Base-by-base conservation (phyloP, 2,888 invertebrate species). In the Tenodera sinensis region DNA sequence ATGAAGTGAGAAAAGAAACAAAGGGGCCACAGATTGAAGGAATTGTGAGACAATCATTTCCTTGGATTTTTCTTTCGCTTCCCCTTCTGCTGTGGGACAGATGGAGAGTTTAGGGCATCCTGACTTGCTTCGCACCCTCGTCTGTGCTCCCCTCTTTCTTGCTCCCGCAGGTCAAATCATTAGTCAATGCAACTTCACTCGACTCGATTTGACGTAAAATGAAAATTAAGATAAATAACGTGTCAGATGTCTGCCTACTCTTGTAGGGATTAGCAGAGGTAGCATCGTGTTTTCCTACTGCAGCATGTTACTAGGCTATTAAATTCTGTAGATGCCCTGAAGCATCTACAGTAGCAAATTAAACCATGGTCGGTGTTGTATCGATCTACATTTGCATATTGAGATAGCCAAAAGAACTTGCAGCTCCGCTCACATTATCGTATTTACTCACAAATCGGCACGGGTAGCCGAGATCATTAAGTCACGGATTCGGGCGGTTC, bases 181-280 rank as follows among this genome's bases (percentile, higher is more conserved):
- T 87, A 87, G 34, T 87, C 34, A 87, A 28, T 71, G 54, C 83
- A 30, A n/a, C 34, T n/a, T 82, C 34, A 30, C 27, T 87, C 54
- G 83, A 87, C 42, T 87, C 83, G 87, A 87, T 87, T 87, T 87
- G 83, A 54, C 82, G 34, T 83, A 82, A n/a, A 85, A 47, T 42
- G 85, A 47, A 85, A 87, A 87, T 87, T 81, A 87, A 87, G 87
- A 87, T 30, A 87, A 87, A 87, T 42, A 87, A 83, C 30, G 83
- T 83, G 86, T 83, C 82, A 54, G 81, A 81, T 83, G 25, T 28
- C 4, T 71, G 54, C 25, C 54, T 71, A 25, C 54, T 71, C 54
- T 20, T 71, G 25, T 25, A 25, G 54, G 54, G 25, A 71, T 71
- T 71, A 71, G 54, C 54, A 20, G 54, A 14, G 54, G 54, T 54